Evolutionary conservation across 2,113 vertebrate genomes (phyloP).

Genomic region (Raja brachyura): DNA sequence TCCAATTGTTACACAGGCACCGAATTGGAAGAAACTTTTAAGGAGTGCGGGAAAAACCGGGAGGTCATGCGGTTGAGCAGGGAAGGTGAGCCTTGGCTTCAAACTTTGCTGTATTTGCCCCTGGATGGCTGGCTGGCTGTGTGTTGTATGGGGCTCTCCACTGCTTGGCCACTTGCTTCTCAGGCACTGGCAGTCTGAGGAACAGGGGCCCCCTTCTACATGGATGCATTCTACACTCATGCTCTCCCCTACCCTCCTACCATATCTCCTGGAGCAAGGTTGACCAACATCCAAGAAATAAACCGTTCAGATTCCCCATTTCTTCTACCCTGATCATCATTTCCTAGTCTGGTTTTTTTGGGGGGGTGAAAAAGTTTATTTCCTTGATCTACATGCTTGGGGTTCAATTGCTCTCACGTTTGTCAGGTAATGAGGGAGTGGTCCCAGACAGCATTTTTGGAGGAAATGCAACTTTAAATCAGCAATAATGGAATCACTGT

Average conservation of each 20-base stretch:
- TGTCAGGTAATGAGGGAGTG: constrained; percentile 36
- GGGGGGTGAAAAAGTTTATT: not conserved
- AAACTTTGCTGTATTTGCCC: constrained; percentile 26
- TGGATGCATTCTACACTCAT: constrained; percentile 32
- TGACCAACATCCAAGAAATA: not conserved
- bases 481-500: not conserved
- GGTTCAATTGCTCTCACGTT: constrained; percentile 34
- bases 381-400: not conserved
- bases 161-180: constrained; percentile 4
- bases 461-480: constrained; percentile 1
- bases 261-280: not conserved
- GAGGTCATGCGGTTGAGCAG: constrained; percentile 96
- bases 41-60: constrained; percentile 90
- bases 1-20: constrained; percentile 66
- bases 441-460: not conserved
- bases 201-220: constrained; percentile 18
- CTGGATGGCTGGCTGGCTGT: not conserved
- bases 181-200: constrained; percentile 20
- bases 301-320: not conserved
- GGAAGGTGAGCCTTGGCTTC: constrained; percentile 79
- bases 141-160: constrained; percentile 20
- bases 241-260: not conserved
- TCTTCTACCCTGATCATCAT: not conserved
- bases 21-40: constrained; percentile 93
- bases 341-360: constrained; percentile 3